Evolutionary conservation across 2,113 vertebrate species (phyloP).

Genomic region (Scomber japonicus): DNA sequence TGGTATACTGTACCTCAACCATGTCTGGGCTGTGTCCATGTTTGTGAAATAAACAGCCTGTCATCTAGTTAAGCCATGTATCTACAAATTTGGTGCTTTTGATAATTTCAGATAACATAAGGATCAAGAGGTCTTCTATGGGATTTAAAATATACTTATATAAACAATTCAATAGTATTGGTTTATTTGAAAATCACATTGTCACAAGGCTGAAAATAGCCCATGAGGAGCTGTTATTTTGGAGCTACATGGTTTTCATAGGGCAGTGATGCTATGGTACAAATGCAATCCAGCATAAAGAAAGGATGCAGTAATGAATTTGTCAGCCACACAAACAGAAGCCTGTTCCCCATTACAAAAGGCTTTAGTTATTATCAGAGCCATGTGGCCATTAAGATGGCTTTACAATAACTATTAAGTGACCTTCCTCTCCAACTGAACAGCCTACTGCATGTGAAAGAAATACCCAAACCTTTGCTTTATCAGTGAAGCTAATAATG

Average conservation of each 20-base stretch:
- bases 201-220: not conserved
- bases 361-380: not conserved
- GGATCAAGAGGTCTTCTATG: too few species aligned
- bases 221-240: not conserved
- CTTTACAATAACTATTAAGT: not conserved
- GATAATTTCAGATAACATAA: too few species aligned
- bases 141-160: too few species aligned
- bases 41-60: too few species aligned
- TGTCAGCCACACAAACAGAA: constrained; percentile 7
- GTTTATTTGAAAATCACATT: not conserved
- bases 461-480: not conserved
- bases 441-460: constrained; percentile 19
- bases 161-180: not conserved
- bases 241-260: not conserved
- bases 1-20: too few species aligned
- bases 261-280: not conserved
- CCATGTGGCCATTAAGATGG: not conserved
- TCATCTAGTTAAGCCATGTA: too few species aligned
- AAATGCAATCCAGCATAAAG: too few species aligned
- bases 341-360: not conserved
- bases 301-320: too few species aligned
- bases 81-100: too few species aligned
- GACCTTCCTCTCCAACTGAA: not conserved
- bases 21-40: too few species aligned
- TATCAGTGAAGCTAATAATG: constrained; percentile 31